Percentiles rank a stretch among this genome's conserved stretches.
phyloP scores from a whole-genome alignment of 1,140 invertebrate species.

The Octopus bimaculoides region DNA sequence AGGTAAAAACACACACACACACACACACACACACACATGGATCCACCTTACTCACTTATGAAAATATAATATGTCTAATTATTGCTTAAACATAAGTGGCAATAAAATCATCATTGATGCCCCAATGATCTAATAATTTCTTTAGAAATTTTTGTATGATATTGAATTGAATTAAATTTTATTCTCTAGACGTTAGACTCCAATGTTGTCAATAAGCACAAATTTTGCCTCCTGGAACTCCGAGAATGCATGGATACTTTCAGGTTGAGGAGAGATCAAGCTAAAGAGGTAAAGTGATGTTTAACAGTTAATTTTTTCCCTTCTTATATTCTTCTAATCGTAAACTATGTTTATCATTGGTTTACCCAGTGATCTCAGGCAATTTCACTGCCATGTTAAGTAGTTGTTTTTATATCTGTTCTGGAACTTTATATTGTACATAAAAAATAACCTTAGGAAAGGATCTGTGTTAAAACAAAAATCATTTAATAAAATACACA shows the following conservation, averaged over 20 bases:
- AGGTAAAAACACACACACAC: too few species aligned
- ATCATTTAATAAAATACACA: too few species aligned
- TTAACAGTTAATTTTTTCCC: too few species aligned
- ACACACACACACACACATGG: too few species aligned
- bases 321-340: neutral
- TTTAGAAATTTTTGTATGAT: neutral
- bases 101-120: too few species aligned
- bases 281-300: constrained; percentile 70
- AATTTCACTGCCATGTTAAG: neutral
- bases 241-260: constrained; percentile 94
- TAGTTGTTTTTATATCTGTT: neutral
- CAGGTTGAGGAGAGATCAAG: constrained; percentile 86
- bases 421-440: too few species aligned
- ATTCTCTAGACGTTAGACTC: constrained; percentile 60
- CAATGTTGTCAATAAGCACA: constrained; percentile 70
- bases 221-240: constrained; percentile 86
- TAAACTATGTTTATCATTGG: neutral
- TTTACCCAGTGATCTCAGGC: neutral
- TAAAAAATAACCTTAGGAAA: too few species aligned
- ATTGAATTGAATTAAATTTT: constrained; percentile 16
- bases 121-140: too few species aligned
- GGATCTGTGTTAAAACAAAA: too few species aligned
- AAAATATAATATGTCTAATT: too few species aligned
- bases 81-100: too few species aligned
- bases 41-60: too few species aligned